A percentile compares a stretch with the other conserved stretches of the same genome.
Evolutionary conservation across 37 sponge, comb jelly and placozoan species (phyloP).

Genomic region (Cladorhizidae sp.): DNA sequence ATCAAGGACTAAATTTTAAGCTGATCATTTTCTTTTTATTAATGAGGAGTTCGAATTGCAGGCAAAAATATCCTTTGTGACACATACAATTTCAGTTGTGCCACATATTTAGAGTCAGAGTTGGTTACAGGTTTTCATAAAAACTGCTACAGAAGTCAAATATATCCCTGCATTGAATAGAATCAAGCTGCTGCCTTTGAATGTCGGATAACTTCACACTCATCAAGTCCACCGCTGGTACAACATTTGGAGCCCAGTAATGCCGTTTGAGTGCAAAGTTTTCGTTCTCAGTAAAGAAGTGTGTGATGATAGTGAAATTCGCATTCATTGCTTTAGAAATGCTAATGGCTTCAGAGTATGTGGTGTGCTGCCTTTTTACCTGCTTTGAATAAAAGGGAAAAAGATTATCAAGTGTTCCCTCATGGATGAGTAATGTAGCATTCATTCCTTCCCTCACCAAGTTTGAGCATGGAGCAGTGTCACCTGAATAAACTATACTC

Average conservation of each 20-base stretch:
- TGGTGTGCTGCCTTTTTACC: slow-evolving; percentile 55
- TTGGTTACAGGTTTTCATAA: too few species aligned
- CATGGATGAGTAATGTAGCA: slow-evolving; percentile 88
- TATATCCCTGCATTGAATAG: slow-evolving; percentile 25
- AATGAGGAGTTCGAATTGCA: too few species aligned
- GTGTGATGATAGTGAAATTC: slow-evolving; percentile 82
- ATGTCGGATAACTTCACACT: slow-evolving; percentile 34
- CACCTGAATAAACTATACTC: slow-evolving; percentile 93
- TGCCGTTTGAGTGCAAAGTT: neutral
- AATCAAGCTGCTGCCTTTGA: slow-evolving; percentile 3
- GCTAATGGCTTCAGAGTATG: slow-evolving; percentile 76
- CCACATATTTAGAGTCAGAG: too few species aligned
- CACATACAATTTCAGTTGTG: too few species aligned
- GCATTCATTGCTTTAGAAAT: slow-evolving; percentile 80
- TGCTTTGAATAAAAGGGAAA: too few species aligned
- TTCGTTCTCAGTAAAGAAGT: slow-evolving; percentile 87
- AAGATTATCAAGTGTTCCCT: slow-evolving; percentile 81
- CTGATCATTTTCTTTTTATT: too few species aligned
- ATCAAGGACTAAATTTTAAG: too few species aligned
- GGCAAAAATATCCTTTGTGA: too few species aligned
- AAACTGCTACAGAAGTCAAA: slow-evolving; percentile 18
- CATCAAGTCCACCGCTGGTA: slow-evolving; percentile 72
- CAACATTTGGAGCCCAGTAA: slow-evolving; percentile 9
- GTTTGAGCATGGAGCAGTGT: slow-evolving; percentile 82
- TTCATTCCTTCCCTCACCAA: slow-evolving; percentile 71